phyloP scores from a whole-genome alignment of 2,797 vertebrate species.

The Sarcoramphus papa region DNA sequence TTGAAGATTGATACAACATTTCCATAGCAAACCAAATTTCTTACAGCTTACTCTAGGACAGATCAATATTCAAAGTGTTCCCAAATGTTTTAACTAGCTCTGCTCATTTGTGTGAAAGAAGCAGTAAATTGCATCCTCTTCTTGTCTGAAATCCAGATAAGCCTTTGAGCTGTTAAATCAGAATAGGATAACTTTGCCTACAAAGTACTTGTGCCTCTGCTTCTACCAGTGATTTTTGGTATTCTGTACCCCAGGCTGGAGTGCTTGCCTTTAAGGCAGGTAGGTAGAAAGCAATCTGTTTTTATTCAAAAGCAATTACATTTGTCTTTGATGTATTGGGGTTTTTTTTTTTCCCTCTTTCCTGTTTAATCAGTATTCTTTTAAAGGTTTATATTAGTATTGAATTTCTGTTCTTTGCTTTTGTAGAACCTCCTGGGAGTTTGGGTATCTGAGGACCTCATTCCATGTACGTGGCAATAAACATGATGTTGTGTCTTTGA shows the following conservation, averaged over 20 bases:
- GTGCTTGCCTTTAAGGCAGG: conserved; percentile 43
- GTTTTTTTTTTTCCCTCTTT: background rate
- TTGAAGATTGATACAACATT: background rate
- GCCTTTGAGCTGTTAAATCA: conserved; percentile 52
- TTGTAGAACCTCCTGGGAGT: background rate
- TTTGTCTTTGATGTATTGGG: conserved; percentile 61
- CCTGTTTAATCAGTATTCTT: background rate
- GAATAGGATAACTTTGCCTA: background rate
- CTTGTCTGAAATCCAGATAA: conserved; percentile 40
- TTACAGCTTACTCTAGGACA: conserved; percentile 26
- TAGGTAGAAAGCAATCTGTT: conserved; percentile 45
- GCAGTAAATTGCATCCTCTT: conserved; percentile 10
- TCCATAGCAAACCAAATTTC: conserved; percentile 30
- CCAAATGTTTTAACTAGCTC: conserved; percentile 21
- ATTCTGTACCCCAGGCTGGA: conserved; percentile 3
- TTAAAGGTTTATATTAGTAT: background rate
- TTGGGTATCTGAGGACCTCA: background rate
- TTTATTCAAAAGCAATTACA: conserved; percentile 66
- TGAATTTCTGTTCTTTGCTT: conserved; percentile 11
- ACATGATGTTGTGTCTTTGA: background rate
- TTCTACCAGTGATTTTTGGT: background rate
- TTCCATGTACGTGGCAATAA: background rate
- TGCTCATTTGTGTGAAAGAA: conserved; percentile 30
- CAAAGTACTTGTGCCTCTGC: conserved; percentile 18
- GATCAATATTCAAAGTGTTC: conserved; percentile 39